Base-by-base conservation (phyloP, 1,140 invertebrate species). In the Drosophila sproati region DNA sequence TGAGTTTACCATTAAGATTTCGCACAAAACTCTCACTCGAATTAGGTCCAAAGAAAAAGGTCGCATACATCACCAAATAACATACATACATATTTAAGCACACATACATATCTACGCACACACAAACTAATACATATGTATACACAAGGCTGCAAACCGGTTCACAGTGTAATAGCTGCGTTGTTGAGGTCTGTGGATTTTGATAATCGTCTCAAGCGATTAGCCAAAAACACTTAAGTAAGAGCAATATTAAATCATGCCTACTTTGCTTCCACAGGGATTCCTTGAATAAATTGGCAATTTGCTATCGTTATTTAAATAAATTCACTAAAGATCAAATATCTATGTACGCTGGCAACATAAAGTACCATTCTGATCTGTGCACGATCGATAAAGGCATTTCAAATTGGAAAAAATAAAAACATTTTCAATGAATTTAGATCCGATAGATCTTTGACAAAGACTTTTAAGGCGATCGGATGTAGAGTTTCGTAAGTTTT, bases 71-170 rank as follows among this genome's bases (percentile, higher is more conserved):
- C 8, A 52, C 20, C 20, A 20, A 20, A 20, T 20, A 20, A 20
- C 20, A 28, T 35, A 51, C 39, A 12, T 20, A 20, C 20, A 20
- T 1, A 20, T 20, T 20, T 20, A 20, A 20, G 20, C 20, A 20
- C 20, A 52, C 31, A 55, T 20, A 20, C n/a, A 28, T 39, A 28
- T 8, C 5, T 37, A 20, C 5, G 35, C 29, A 8, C 10, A 32
- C 2, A 51, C 10, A 51, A 4, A 2, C n/a, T 20, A 20, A 20
- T 20, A 35, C 29, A 10, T 52, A 52, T 52, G 5, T 0, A 28
- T 48, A 37, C 10, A 56, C 59, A 71, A 71, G 60, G 68, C 52
- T 56, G 32, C 51, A 45, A 63, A 71, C 60, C 60, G 41, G 68
- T 70, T 59, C 2, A 32, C 5, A 34, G n/a, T 34, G 12, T 8